Base-by-base conservation (phyloP, 1,140 invertebrate genomes). In the Hestina assimilis region DNA sequence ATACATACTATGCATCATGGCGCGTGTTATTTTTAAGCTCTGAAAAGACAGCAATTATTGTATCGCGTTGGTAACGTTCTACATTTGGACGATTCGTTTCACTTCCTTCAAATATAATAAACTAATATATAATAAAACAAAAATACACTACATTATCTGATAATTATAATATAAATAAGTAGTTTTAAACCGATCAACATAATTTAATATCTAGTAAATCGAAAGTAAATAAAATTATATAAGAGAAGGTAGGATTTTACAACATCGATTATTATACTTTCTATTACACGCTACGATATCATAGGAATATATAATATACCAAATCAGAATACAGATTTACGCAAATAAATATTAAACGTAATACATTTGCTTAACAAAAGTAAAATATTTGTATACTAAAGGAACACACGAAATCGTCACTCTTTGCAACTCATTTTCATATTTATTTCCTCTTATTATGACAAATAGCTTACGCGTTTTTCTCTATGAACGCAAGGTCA, bases 241-340 rank as follows among this genome's bases (percentile, higher is more conserved):
- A 55, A 21, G 15, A 50, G 41, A 35, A 45, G 26, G 12, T 7
- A 29, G 42, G 43, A 47, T 17, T 33, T 33, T 28, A 59, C 50
- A 45, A 52, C 46, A 51, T 55, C 28, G 24, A 62, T 50, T 61
- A 62, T 35, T 55, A 53, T 52, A 62, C 12, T 42, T 50, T 55
- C 52, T 62, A 62, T 42, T 47, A 62, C 42, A 48, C n/a, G 29
- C 59, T 62, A 62, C 23, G 9, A 47, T 52, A 47, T 33, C 8
- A 46, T 46, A 45, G 31, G 29, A 48, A 48, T 48, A 45, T 40
- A 46, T 54, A 45, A 38, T 47, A 56, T 23, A 28, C 12, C 19
- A 28, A 52, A 52, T 26, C 7, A 24, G 7, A 17, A 38, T 9
- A 38, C 7, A 17, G 6, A 17, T 19, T 38, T 14, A 7, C 33